phyloP scores from a whole-genome alignment of 2,113 vertebrate species.

The Xiphophorus hellerii region DNA sequence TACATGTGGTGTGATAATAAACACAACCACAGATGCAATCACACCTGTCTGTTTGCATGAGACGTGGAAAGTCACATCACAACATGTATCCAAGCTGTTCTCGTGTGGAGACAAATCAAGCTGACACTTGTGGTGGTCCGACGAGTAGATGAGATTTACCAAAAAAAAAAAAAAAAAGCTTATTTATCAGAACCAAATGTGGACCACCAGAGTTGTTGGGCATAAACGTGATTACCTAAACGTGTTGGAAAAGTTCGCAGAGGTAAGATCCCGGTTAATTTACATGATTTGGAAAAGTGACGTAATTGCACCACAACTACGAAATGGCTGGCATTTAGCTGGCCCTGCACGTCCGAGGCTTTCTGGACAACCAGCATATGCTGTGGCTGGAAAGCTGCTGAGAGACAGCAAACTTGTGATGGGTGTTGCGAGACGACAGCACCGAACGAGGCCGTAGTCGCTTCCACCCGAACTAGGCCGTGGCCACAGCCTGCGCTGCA shows the following conservation, averaged over 20 bases:
- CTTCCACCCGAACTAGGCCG: slow-evolving; percentile 81
- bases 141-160: neutral
- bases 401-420: slow-evolving; percentile 68
- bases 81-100: slow-evolving; percentile 38
- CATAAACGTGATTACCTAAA: slow-evolving; percentile 16
- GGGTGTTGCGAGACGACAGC: slow-evolving; percentile 69
- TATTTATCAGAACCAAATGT: slow-evolving; percentile 42
- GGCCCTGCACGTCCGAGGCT: slow-evolving; percentile 15
- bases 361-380: slow-evolving; percentile 46
- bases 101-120: slow-evolving; percentile 41
- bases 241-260: slow-evolving; percentile 59
- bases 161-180: neutral
- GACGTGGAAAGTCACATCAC: slow-evolving; percentile 64
- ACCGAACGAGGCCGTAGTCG: slow-evolving; percentile 75
- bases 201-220: slow-evolving; percentile 28
- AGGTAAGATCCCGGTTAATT: slow-evolving; percentile 51
- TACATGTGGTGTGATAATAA: neutral
- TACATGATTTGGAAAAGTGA: slow-evolving; percentile 71
- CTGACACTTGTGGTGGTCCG: slow-evolving; percentile 20
- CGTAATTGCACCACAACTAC: slow-evolving; percentile 70
- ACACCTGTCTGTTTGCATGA: slow-evolving; percentile 56
- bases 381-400: slow-evolving; percentile 43
- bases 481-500: slow-evolving; percentile 75
- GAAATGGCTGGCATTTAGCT: slow-evolving; percentile 51
- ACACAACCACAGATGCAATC: slow-evolving; percentile 41